Percentiles rank a stretch among this genome's conserved stretches.
Evolutionary conservation across 2,113 vertebrate species (phyloP).

Genomic region (Hyla sarda): DNA sequence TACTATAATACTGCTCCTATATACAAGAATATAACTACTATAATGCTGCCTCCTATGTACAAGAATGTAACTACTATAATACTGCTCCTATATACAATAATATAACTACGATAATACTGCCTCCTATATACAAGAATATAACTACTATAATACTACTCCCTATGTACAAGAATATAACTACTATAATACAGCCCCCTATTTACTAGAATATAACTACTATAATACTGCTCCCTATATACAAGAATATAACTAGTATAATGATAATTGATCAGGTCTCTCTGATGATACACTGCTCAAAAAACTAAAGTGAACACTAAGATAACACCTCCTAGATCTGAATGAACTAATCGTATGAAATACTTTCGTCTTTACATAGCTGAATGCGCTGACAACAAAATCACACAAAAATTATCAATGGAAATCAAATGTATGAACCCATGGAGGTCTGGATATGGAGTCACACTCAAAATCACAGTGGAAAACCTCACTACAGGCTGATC

Average conservation of each 20-base stretch:
- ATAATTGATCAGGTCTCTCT: too few relatives aligned
- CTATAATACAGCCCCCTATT: neutral
- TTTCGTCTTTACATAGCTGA: too few relatives aligned
- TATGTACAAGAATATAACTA: neutral
- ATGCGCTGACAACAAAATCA: too few relatives aligned
- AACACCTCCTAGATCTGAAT: too few relatives aligned
- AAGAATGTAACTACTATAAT: neutral
- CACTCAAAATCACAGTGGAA: too few relatives aligned
- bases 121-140: neutral
- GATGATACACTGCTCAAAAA: too few relatives aligned
- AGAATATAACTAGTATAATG: neutral
- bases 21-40: neutral
- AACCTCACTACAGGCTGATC: too few relatives aligned
- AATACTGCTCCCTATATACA: neutral
- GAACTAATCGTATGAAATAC: too few relatives aligned
- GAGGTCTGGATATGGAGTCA: too few relatives aligned
- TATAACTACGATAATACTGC: conserved; percentile 10
- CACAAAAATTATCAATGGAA: too few relatives aligned
- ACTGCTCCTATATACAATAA: neutral
- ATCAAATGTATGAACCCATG: too few relatives aligned
- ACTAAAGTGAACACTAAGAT: too few relatives aligned
- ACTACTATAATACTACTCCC: neutral
- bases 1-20: conserved; percentile 3
- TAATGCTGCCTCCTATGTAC: neutral
- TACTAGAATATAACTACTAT: neutral